Evolutionary conservation across 2,797 vertebrate genomes (phyloP).

Genomic region (Poecilia wingei): DNA sequence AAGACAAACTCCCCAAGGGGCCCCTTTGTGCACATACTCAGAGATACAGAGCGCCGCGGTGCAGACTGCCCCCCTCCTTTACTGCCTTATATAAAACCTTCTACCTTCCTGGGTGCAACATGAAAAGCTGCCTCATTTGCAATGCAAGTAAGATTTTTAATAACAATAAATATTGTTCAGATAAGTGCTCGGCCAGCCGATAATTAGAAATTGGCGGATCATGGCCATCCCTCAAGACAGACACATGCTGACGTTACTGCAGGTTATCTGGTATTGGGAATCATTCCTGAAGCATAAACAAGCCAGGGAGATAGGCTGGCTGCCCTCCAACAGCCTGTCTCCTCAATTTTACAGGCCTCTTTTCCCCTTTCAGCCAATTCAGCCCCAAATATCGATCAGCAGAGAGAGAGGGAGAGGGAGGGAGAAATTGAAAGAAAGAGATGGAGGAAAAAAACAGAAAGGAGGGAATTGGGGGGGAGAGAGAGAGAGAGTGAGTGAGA

Average conservation of each 20-base stretch:
- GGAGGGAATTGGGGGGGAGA: constrained; percentile 52
- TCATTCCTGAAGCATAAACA: constrained; percentile 83
- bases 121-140: constrained; percentile 38
- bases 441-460: constrained; percentile 23
- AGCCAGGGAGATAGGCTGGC: constrained; percentile 75
- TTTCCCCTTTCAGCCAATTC: constrained; percentile 82
- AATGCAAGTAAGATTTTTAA: constrained; percentile 70
- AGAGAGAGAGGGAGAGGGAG: constrained; percentile 23
- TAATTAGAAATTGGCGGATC: constrained; percentile 76
- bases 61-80: constrained; percentile 24
- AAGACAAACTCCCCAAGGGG: constrained; percentile 67
- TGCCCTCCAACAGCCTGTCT: constrained; percentile 77
- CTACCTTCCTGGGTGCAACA: constrained; percentile 19
- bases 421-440: constrained; percentile 53
- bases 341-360: constrained; percentile 78
- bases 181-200: constrained; percentile 63
- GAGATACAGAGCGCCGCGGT: constrained; percentile 9
- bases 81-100: constrained; percentile 28
- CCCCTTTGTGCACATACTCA: constrained; percentile 28
- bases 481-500: constrained; percentile 12
- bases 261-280: constrained; percentile 81
- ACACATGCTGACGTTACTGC: constrained; percentile 77
- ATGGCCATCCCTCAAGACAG: constrained; percentile 73
- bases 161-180: constrained; percentile 71
- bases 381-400: constrained; percentile 81